phyloP scores from a whole-genome alignment of 1,140 invertebrate species.

The Rhagoletis pomonella region DNA sequence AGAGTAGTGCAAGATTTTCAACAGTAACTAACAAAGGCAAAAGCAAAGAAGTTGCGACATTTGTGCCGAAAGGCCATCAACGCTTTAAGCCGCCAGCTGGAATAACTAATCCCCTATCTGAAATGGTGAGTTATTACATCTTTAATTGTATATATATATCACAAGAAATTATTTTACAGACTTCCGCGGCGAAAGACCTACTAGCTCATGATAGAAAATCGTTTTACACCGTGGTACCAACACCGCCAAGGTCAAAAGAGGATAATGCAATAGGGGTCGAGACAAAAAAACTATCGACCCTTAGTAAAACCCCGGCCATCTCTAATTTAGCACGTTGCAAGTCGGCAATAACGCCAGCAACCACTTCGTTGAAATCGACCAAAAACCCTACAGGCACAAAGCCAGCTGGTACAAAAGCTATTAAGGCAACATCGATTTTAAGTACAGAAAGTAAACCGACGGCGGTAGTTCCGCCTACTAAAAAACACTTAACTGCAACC shows the following conservation, averaged over 20 bases:
- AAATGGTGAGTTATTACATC: slow-evolving; percentile 11
- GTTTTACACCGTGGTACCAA: slow-evolving; percentile 54
- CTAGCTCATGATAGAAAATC: slow-evolving; percentile 26
- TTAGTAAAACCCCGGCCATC: background rate
- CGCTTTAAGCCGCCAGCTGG: slow-evolving; percentile 50
- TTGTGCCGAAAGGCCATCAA: slow-evolving; percentile 55
- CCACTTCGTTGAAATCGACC: slow-evolving; percentile 17
- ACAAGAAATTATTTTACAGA: slow-evolving; percentile 37
- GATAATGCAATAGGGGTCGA: background rate
- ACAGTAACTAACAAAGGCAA: background rate
- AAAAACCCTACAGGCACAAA: background rate
- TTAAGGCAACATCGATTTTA: background rate
- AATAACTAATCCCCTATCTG: slow-evolving; percentile 17
- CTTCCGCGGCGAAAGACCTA: background rate
- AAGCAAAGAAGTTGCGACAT: background rate
- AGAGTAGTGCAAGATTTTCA: background rate
- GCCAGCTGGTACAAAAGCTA: background rate
- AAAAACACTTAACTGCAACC: background rate
- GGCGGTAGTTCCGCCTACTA: background rate
- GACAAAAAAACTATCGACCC: background rate
- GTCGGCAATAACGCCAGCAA: background rate
- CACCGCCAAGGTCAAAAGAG: slow-evolving; percentile 54
- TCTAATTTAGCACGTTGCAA: background rate
- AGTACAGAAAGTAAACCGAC: background rate
- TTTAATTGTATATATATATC: background rate